Base-by-base conservation (phyloP, 2,888 invertebrate species). In the Sussaba pulchella region DNA sequence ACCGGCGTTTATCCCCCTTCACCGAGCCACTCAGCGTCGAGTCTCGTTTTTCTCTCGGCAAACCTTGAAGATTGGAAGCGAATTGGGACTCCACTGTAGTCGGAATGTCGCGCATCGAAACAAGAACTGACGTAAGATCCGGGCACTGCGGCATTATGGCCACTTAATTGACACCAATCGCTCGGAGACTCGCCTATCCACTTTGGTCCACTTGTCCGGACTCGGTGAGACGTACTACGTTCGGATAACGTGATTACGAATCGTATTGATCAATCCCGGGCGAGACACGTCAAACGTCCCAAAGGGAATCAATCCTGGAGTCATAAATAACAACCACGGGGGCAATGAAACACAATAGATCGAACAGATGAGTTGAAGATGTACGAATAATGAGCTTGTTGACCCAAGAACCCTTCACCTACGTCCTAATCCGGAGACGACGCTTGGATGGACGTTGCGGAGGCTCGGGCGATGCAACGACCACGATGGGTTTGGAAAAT, bases 111-210 rank as follows among this genome's bases (percentile, higher is more conserved):
- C 50, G 50, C 54, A 71, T 57, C 67, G 43, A 67, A 43, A 76
- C 54, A 57, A 41, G 57, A 64, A 45, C 63, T 69, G 73, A 81
- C 81, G 77, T 72, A 64, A 17, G 81, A 57, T 47, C 73, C 64
- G 69, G 66, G n/a, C 72, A 57, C 63, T 54, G 57, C 63, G 47
- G 76, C 76, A 77, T 81, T 77, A 81, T 81, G 76, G 73, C 77
- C 81, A 73, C 69, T 77, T 70, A 73, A 81, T 77, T 81, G 81
- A 81, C 81, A 77, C 77, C 76, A 67, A 81, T 81, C 77, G 70
- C 64, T 57, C 45, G 21, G 57, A 67, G 39, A 17, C 67, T 61
- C 24, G 41, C 54, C 54, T 19, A 61, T 26, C 26, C 17, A 43
- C 31, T 14, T 31, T 41, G 14, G 64, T 77, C 61, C 41, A 52